Evolutionary conservation across 2,113 vertebrate species (phyloP).

Genomic region (Anguilla rostrata): DNA sequence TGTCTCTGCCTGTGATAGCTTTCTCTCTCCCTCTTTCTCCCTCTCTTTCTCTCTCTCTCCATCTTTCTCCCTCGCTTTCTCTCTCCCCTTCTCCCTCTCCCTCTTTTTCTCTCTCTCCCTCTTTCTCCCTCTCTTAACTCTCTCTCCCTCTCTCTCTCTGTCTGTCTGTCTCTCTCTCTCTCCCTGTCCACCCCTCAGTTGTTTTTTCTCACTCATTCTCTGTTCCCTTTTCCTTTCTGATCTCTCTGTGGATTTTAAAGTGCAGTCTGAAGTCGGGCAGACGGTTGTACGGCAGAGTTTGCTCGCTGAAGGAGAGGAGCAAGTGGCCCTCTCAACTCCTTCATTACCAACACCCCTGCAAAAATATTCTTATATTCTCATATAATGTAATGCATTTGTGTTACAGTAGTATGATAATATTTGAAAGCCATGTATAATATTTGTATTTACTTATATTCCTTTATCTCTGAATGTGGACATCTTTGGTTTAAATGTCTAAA

Average conservation of each 20-base stretch:
- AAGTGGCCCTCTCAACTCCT: neutral
- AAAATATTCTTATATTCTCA: too few relatives aligned
- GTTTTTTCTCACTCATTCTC: neutral
- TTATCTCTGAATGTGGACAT: too few relatives aligned
- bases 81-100: neutral
- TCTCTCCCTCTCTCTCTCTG: neutral
- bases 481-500: too few relatives aligned
- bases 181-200: neutral
- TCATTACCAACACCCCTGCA: neutral
- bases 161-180: neutral
- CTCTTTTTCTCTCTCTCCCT: neutral
- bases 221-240: neutral
- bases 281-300: neutral
- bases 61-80: neutral
- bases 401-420: too few relatives aligned
- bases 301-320: neutral
- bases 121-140: neutral
- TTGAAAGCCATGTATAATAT: too few relatives aligned
- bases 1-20: conserved; percentile 60
- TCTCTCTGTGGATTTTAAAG: neutral
- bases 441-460: too few relatives aligned
- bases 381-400: too few relatives aligned
- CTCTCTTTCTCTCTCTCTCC: neutral
- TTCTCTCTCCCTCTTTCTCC: conserved; percentile 29
- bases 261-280: neutral